These are phyloP conservation scores for Archilochus colubris DNA, from an alignment of 2,113 vertebrate genomes.

Conservation along the genomic window DNA sequence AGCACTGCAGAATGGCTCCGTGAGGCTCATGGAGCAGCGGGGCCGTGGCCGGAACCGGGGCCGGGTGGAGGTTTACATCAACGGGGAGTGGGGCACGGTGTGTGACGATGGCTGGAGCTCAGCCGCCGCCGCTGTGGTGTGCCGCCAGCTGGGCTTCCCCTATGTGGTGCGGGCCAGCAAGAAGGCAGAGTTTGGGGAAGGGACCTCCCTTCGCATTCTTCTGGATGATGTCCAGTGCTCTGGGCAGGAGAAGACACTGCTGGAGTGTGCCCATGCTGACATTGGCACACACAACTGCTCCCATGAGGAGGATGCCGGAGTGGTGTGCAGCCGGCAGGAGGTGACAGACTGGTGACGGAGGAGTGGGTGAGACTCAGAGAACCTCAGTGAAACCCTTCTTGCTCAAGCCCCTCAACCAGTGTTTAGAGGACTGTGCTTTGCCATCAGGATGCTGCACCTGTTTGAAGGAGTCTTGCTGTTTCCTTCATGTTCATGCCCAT, in stretches of 20 bases:
- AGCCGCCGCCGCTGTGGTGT: constrained; percentile 83
- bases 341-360: background rate
- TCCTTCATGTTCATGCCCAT: background rate
- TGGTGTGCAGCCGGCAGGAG: constrained; percentile 80
- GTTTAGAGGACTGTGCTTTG: background rate
- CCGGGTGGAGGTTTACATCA: constrained; percentile 85
- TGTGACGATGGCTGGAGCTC: constrained; percentile 89
- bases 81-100: constrained; percentile 88
- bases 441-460: background rate
- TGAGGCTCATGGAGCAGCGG: constrained; percentile 78
- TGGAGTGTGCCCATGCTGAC: constrained; percentile 83
- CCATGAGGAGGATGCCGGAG: constrained; percentile 92
- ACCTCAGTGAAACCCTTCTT: background rate
- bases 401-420: background rate
- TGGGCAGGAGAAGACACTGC: constrained; percentile 82
- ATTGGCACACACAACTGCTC: constrained; percentile 86
- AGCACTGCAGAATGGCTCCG: constrained; percentile 54
- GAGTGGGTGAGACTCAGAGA: background rate
- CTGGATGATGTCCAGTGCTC: constrained; percentile 89
- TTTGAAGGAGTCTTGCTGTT: background rate
- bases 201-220: constrained; percentile 80
- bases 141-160: constrained; percentile 88
- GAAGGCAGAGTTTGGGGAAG: constrained; percentile 88
- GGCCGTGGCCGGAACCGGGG: constrained; percentile 70
- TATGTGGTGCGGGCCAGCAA: constrained; percentile 80